These are phyloP conservation scores for Clarias gariepinus DNA, from an alignment of 2,113 vertebrate genomes.

Conservation along the genomic window DNA sequence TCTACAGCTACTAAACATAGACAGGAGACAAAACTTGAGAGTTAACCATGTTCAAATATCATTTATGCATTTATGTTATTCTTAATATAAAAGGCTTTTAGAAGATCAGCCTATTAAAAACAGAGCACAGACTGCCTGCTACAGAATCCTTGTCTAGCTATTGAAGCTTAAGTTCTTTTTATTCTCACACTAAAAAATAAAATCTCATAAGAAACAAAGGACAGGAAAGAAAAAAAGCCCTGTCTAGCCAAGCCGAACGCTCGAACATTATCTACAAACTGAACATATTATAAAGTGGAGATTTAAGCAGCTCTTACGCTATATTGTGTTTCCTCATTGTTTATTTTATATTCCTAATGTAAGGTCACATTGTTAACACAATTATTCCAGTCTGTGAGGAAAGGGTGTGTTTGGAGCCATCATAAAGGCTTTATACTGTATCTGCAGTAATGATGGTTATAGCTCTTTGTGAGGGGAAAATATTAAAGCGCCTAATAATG, in stretches of 20 bases:
- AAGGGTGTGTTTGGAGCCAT: neutral
- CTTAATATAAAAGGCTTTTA: constrained; percentile 36
- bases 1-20: neutral
- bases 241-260: neutral
- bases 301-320: neutral
- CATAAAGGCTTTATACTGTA: neutral
- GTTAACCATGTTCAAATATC: neutral
- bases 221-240: neutral
- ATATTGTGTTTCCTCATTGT: neutral
- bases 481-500: constrained; percentile 59
- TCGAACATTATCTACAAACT: neutral
- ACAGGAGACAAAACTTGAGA: too few species aligned
- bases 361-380: constrained; percentile 45
- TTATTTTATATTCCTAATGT: constrained; percentile 42
- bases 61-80: neutral
- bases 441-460: constrained; percentile 52
- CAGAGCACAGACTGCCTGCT: neutral
- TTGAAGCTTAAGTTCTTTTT: neutral
- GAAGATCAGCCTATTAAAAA: constrained; percentile 24
- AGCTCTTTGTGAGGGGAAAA: constrained; percentile 25
- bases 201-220: neutral
- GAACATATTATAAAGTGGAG: neutral
- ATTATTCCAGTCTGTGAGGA: constrained; percentile 41
- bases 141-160: neutral
- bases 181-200: neutral